Evolutionary conservation across 2,797 vertebrate species (phyloP).

Genomic region (Eulemur mongoz): DNA sequence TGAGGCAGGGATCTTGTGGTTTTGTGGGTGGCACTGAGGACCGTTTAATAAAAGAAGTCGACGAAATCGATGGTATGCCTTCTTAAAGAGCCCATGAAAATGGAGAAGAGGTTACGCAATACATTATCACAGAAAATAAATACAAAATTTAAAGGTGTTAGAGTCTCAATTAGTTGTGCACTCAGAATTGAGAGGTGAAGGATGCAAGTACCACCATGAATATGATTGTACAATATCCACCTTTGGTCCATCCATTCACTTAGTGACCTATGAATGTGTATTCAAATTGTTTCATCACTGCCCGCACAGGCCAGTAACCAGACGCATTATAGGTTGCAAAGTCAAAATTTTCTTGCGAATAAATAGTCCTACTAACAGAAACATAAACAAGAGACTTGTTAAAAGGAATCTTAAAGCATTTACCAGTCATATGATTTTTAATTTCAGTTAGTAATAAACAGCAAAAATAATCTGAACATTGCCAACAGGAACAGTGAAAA

Average conservation of each 20-base stretch:
- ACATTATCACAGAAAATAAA: conserved; percentile 14
- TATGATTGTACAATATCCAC: conserved; percentile 45
- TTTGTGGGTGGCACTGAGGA: neutral
- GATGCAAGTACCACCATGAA: neutral
- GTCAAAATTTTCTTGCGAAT: conserved; percentile 61
- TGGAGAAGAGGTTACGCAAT: neutral
- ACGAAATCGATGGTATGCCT: neutral
- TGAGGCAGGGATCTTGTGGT: neutral
- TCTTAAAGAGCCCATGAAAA: conserved; percentile 27
- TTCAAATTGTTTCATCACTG: conserved; percentile 59
- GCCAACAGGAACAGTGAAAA: neutral
- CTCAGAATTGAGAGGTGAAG: conserved; percentile 50
- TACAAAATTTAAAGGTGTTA: neutral
- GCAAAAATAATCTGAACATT: conserved; percentile 9
- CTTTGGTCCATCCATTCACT: conserved; percentile 39
- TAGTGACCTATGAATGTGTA: conserved; percentile 67
- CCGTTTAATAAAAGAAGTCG: neutral
- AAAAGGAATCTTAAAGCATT: conserved; percentile 49
- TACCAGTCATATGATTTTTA: conserved; percentile 26
- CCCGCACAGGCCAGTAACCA: conserved; percentile 61
- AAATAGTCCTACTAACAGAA: conserved; percentile 52
- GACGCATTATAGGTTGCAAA: conserved; percentile 51
- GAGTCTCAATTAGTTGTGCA: neutral
- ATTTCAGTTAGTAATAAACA: neutral
- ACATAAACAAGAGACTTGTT: conserved; percentile 55